phyloP scores from a whole-genome alignment of 1,140 invertebrate species.

The Lepidurus apus region DNA sequence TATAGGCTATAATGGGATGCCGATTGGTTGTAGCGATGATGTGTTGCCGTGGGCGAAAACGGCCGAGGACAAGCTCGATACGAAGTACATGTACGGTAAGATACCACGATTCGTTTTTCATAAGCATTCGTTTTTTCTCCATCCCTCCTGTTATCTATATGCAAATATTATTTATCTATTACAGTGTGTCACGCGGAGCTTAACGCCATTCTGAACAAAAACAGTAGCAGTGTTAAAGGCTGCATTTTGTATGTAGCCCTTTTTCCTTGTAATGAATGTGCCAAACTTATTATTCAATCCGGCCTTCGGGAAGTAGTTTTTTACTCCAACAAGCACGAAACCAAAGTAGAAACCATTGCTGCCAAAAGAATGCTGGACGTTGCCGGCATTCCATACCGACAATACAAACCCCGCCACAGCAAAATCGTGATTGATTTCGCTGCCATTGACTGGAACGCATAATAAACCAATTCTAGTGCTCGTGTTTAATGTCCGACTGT shows the following conservation, averaged over 20 bases:
- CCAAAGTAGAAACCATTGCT: slow-evolving; percentile 62
- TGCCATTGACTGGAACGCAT: slow-evolving; percentile 51
- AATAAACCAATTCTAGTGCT: not conserved
- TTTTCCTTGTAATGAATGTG: slow-evolving; percentile 95
- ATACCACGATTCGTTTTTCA: slow-evolving; percentile 23
- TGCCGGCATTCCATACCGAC: slow-evolving; percentile 63
- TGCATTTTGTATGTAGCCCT: slow-evolving; percentile 80
- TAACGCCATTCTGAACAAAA: slow-evolving; percentile 93
- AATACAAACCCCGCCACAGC: slow-evolving; percentile 56
- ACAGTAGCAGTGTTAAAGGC: slow-evolving; percentile 63
- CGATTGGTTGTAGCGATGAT: slow-evolving; percentile 78
- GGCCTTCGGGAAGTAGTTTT: slow-evolving; percentile 76
- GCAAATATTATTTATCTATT: slow-evolving; percentile 27
- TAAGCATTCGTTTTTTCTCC: slow-evolving; percentile 17
- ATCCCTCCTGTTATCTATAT: slow-evolving; percentile 13
- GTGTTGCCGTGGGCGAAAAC: slow-evolving; percentile 77
- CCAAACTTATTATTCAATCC: slow-evolving; percentile 95
- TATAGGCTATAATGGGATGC: slow-evolving; percentile 95
- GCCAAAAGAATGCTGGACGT: slow-evolving; percentile 74
- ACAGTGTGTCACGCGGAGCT: slow-evolving; percentile 95
- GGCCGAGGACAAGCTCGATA: slow-evolving; percentile 54
- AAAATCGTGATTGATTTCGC: slow-evolving; percentile 64
- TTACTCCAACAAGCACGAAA: slow-evolving; percentile 68
- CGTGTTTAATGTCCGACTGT: not conserved
- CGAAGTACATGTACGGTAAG: slow-evolving; percentile 79